These are phyloP conservation scores for Ceraclea dissimilis DNA, from an alignment of 2,888 invertebrate genomes.

Conservation along the genomic window DNA sequence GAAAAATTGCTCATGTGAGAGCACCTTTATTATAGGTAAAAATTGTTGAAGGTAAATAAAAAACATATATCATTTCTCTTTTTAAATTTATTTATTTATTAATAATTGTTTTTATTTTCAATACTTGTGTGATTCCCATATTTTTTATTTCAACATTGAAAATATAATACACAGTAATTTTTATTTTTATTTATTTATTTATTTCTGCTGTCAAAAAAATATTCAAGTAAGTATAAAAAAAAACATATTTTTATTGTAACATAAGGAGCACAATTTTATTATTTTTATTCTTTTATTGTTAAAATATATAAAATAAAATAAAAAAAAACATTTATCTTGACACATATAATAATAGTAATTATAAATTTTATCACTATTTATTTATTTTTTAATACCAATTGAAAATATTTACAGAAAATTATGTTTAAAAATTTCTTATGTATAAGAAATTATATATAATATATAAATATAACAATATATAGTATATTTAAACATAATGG, in stretches of 20 bases:
- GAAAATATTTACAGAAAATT: not conserved
- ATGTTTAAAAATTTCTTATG: slow-evolving; percentile 1
- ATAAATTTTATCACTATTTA: not conserved
- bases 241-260: not conserved
- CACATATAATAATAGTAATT: not conserved
- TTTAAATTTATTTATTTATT: slow-evolving; percentile 1
- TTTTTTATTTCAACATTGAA: not conserved
- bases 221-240: not conserved
- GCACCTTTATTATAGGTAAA: too few species aligned
- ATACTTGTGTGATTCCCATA: not conserved
- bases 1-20: too few species aligned
- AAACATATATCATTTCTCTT: not conserved
- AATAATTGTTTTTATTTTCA: not conserved
- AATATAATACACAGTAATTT: not conserved
- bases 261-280: not conserved
- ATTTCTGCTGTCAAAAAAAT: not conserved
- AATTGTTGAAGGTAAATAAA: too few species aligned
- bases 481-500: too few species aligned
- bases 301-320: not conserved
- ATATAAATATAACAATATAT: too few species aligned
- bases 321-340: not conserved
- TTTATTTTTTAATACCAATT: slow-evolving; percentile 1
- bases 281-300: not conserved
- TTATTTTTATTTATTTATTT: not conserved
- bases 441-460: not conserved